Percentiles rank a stretch among this genome's conserved stretches.
phyloP scores from a whole-genome alignment of 2,113 vertebrate genomes.

The Hippocampus comes region DNA sequence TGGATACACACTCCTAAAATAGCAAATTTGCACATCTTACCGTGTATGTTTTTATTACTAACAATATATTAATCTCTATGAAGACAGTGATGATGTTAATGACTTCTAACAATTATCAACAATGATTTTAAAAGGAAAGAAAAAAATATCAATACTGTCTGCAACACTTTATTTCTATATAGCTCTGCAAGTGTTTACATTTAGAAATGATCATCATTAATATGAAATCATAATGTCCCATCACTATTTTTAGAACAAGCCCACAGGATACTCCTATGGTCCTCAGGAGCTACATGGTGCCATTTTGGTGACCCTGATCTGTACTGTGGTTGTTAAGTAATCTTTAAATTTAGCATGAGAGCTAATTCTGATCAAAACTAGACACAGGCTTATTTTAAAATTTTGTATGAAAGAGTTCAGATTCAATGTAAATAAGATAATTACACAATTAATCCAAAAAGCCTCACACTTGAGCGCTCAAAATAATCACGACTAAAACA shows the following conservation, averaged over 20 bases:
- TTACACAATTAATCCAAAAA: neutral
- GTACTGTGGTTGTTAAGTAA: neutral
- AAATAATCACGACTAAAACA: constrained; percentile 2
- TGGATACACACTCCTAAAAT: neutral
- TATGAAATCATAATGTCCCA: neutral
- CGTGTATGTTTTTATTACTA: neutral
- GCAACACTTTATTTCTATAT: neutral
- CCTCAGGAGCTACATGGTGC: neutral
- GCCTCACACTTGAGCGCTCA: constrained; percentile 22
- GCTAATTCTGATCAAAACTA: constrained; percentile 12
- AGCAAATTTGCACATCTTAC: neutral
- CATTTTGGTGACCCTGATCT: neutral
- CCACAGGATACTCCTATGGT: neutral
- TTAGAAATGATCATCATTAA: neutral
- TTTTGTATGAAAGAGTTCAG: constrained; percentile 10
- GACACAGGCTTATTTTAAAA: constrained; percentile 1
- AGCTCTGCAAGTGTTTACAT: neutral
- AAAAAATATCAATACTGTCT: neutral
- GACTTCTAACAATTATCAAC: neutral
- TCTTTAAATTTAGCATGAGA: constrained; percentile 1
- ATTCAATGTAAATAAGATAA: neutral
- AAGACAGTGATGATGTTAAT: neutral
- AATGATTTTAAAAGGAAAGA: neutral
- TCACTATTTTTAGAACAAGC: neutral
- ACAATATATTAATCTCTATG: neutral